A percentile compares a stretch with the other conserved stretches of the same genome.
These are phyloP conservation scores for Danio kyathit DNA, from an alignment of 2,797 vertebrate species.

Conservation along the genomic window DNA sequence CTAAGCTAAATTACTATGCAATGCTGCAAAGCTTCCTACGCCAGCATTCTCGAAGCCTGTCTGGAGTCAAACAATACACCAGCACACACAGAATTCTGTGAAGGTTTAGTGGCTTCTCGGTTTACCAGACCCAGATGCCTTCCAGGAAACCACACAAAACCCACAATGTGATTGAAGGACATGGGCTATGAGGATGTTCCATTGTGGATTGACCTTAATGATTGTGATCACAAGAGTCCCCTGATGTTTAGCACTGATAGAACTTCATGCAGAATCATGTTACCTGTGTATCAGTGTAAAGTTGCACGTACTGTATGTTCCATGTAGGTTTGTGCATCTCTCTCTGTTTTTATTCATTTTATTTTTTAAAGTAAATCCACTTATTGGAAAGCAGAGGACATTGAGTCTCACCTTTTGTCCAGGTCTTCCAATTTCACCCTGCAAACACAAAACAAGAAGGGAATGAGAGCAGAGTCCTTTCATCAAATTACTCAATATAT, in stretches of 20 bases:
- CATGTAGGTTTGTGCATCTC: neutral
- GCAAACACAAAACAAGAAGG: slow-evolving; percentile 66
- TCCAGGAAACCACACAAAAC: slow-evolving; percentile 52
- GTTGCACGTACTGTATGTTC: slow-evolving; percentile 55
- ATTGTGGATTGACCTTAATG: slow-evolving; percentile 45
- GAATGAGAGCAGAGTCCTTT: slow-evolving; percentile 47
- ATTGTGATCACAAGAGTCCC: slow-evolving; percentile 25
- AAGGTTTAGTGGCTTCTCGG: slow-evolving; percentile 36
- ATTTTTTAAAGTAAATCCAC: slow-evolving; percentile 72
- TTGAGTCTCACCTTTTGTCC: slow-evolving; percentile 94
- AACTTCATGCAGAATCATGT: slow-evolving; percentile 32
- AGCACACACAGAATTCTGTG: slow-evolving; percentile 2
- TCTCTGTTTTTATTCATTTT: slow-evolving; percentile 53
- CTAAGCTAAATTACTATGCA: slow-evolving; percentile 85
- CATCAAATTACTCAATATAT: slow-evolving; percentile 26
- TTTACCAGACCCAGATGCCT: slow-evolving; percentile 40
- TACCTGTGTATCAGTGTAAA: slow-evolving; percentile 68
- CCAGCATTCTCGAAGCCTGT: slow-evolving; percentile 52
- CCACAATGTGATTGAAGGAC: slow-evolving; percentile 38
- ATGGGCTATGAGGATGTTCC: slow-evolving; percentile 29
- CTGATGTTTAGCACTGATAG: slow-evolving; percentile 53
- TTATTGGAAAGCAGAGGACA: slow-evolving; percentile 72
- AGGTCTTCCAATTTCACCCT: slow-evolving; percentile 98
- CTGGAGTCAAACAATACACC: slow-evolving; percentile 22
- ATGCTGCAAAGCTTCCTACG: slow-evolving; percentile 77